Conservation (phyloP, 2,797 vertebrate species). For the Antennarius maculatus region DNA sequence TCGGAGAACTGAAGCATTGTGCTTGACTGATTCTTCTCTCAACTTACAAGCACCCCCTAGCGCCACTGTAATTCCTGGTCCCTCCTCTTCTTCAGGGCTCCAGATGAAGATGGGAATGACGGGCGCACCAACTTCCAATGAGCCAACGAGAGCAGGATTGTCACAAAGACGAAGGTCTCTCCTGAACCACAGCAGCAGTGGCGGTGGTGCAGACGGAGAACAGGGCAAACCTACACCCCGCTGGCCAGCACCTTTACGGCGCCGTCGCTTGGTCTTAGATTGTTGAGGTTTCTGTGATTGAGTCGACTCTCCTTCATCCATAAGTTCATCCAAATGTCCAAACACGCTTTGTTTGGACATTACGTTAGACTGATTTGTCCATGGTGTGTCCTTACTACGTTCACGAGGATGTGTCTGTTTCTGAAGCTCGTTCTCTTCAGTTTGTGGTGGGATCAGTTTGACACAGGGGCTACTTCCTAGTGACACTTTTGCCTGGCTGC, state of each 20-base stretch:
- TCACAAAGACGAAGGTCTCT: slow-evolving; percentile 79
- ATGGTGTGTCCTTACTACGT: background rate
- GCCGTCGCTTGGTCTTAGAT: slow-evolving; percentile 62
- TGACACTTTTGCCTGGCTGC: slow-evolving; percentile 15
- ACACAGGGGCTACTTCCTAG: slow-evolving; percentile 15
- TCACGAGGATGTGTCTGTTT: background rate
- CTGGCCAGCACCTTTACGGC: slow-evolving; percentile 50
- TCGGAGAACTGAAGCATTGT: background rate
- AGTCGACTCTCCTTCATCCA: slow-evolving; percentile 12
- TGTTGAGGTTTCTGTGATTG: slow-evolving; percentile 54
- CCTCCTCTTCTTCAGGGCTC: slow-evolving; percentile 79
- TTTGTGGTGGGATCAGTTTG: background rate
- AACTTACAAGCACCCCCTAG: slow-evolving; percentile 76
- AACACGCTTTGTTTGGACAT: slow-evolving; percentile 6
- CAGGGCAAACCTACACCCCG: slow-evolving; percentile 60
- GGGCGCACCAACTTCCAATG: slow-evolving; percentile 73
- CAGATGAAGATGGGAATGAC: slow-evolving; percentile 80
- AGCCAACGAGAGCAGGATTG: slow-evolving; percentile 75
- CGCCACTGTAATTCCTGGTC: slow-evolving; percentile 73
- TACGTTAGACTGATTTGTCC: slow-evolving; percentile 11
- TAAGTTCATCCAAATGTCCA: slow-evolving; percentile 10
- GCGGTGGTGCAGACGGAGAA: slow-evolving; percentile 49
- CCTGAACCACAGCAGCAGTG: slow-evolving; percentile 77
- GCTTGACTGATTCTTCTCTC: background rate
- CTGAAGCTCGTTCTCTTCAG: slow-evolving; percentile 1